Conservation (phyloP, 2,113 vertebrate species). For the Philantomba maxwellii region DNA sequence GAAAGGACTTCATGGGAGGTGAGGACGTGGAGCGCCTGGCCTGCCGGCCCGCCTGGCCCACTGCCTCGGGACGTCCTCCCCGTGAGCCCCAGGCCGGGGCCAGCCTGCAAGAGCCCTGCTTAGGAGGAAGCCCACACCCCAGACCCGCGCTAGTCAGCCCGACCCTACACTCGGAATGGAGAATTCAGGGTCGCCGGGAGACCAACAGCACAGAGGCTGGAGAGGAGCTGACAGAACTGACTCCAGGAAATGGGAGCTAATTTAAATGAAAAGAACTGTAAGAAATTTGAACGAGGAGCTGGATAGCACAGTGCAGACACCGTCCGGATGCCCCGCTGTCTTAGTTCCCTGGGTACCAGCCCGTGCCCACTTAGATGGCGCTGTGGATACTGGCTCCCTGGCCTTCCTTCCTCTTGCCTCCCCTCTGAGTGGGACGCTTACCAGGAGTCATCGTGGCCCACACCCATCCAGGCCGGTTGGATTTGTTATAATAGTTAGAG, state of each 20-base stretch:
- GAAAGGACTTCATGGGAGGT: background rate
- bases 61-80: fast-evolving
- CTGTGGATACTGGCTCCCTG: fast-evolving
- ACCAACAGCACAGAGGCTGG: background rate
- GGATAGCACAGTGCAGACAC: fast-evolving
- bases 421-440: fast-evolving
- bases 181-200: background rate
- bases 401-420: fast-evolving
- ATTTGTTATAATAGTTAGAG: fast-evolving
- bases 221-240: background rate
- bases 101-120: background rate
- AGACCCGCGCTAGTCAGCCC: background rate
- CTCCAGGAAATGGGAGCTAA: background rate
- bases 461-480: fast-evolving
- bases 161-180: background rate
- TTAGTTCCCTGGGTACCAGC: background rate
- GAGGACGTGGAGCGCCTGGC: fast-evolving
- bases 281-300: background rate
- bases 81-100: background rate
- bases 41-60: fast-evolving
- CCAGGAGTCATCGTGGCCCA: background rate
- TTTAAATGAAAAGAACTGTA: background rate
- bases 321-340: fast-evolving
- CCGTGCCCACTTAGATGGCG: fast-evolving
- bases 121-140: background rate